Evolutionary conservation across 2,797 vertebrate genomes (phyloP), one percentile per base, ranked within the genome.

Genomic region (Dendrocincla tyrannina): DNA sequence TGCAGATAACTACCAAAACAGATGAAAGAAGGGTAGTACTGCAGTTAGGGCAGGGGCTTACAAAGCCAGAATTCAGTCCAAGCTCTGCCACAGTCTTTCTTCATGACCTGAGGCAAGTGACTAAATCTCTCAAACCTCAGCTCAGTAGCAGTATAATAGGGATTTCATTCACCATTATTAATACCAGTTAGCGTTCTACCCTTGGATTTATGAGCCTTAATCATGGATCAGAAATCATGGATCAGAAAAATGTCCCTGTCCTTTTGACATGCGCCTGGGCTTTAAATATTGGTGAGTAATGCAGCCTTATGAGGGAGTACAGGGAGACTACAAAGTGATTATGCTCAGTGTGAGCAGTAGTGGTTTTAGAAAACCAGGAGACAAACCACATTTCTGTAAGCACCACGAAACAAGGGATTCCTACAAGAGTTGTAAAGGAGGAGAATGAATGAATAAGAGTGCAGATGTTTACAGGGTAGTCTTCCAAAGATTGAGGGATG

Each of bases 131-230:
- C 8, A 2, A 78, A 81, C 79, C 85, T 93, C 79, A 78, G 69
- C 87, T 91, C 50, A 66, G 66, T 64, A 81, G 64, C 82, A 91
- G 76, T 37, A 53, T 89, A 91, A 89, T 72, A 83, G 85, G 79
- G 95, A 92, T 96, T 93, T 96, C 0, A 2, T 62, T 93, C 82
- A 84, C 88, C 92, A 15, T 83, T 93, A 96, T 95, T 96, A 91
- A 96, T 89, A 63, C 33, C 59, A 69, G 88, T 91, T 91, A 50
- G n/a, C 16, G 7, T 91, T 92, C 84, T 91, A 16, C 75, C 25
- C 11, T 55, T 53, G 69, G 87, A 94, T 94, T 96, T 96, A 95
- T 18, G 46, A 88, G 46, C 73, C 66, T 93, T 96, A 93, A 93
- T 88, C 68, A 28, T 47, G 87, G 81, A 86, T 95, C 88, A 91